These are phyloP conservation scores for Potamilus streckersoni DNA, from an alignment of 1,140 invertebrate species.

Conservation along the genomic window DNA sequence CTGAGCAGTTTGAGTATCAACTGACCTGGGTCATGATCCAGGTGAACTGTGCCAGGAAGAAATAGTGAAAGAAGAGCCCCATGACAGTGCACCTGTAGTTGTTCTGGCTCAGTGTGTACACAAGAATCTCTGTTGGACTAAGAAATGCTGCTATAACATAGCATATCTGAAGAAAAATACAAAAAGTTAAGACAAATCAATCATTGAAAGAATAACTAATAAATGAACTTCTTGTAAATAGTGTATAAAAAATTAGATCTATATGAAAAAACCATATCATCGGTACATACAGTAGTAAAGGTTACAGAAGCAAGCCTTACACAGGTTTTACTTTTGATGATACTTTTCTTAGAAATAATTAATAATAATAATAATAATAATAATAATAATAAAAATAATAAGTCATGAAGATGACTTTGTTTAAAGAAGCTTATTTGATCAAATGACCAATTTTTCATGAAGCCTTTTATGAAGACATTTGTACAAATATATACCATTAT, in stretches of 20 bases:
- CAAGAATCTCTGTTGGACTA: slow-evolving; percentile 57
- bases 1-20: neutral
- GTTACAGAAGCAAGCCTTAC: no score
- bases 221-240: neutral
- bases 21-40: slow-evolving; percentile 79
- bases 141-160: slow-evolving; percentile 61
- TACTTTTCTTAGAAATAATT: no score
- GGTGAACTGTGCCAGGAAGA: slow-evolving; percentile 93
- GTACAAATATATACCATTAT: no score
- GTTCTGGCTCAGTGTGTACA: slow-evolving; percentile 33
- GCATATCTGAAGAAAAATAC: slow-evolving; percentile 45
- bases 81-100: slow-evolving; percentile 69
- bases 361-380: no score
- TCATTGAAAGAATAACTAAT: neutral
- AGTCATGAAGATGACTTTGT: no score
- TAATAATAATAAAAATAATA: no score
- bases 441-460: no score
- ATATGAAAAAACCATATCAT: neutral
- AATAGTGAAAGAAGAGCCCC: slow-evolving; percentile 90
- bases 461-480: no score
- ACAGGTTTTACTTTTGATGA: no score
- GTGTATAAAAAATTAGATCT: neutral
- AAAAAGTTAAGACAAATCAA: neutral
- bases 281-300: neutral
- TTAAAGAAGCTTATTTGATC: no score